A percentile compares a stretch with the other conserved stretches of the same genome.
phyloP scores from a whole-genome alignment of 2,888 invertebrate genomes.

The Dilophus febrilis region DNA sequence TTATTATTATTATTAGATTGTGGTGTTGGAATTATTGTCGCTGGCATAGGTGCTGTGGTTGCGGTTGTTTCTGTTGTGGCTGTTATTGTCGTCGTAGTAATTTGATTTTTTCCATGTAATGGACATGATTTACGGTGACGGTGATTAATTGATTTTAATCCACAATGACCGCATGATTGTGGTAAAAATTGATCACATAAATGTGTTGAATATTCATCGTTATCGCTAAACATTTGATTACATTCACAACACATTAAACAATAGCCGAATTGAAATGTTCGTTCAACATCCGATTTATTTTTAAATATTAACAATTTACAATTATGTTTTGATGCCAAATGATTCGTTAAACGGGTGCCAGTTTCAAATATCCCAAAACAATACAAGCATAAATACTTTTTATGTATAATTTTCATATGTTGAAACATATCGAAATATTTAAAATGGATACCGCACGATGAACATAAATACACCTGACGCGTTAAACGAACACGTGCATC shows the following conservation, averaged over 20 bases:
- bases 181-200: conserved; percentile 36
- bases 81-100: conserved; percentile 14
- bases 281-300: conserved; percentile 48
- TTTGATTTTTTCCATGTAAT: too few species aligned
- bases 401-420: conserved; percentile 69
- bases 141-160: too few species aligned
- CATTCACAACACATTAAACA: conserved; percentile 68
- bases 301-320: conserved; percentile 51
- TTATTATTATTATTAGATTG: too few species aligned
- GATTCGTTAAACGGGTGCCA: conserved; percentile 60
- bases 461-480: conserved; percentile 65
- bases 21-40: too few species aligned
- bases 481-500: conserved; percentile 43
- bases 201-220: conserved; percentile 60
- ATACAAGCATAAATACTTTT: conserved; percentile 64
- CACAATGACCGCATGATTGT: conserved; percentile 19
- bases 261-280: conserved; percentile 46
- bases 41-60: background rate
- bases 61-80: background rate
- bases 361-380: conserved; percentile 70
- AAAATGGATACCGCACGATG: conserved; percentile 67
- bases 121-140: too few species aligned
- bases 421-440: conserved; percentile 74
- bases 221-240: conserved; percentile 58
- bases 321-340: conserved; percentile 62